phyloP scores from a whole-genome alignment of 2,113 vertebrate species.

The Caretta caretta region DNA sequence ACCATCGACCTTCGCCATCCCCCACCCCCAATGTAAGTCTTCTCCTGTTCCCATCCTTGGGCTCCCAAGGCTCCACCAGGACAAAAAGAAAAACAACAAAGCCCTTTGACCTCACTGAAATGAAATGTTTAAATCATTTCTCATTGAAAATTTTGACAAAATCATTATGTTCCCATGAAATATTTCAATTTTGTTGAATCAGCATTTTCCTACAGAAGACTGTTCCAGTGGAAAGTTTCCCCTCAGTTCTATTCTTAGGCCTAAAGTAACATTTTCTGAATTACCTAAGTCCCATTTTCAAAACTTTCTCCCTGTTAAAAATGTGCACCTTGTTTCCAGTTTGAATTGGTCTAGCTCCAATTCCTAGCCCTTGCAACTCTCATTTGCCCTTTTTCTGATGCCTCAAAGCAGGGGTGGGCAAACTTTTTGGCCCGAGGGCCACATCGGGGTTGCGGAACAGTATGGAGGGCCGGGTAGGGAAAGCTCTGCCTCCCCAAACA shows the following conservation, averaged over 20 bases:
- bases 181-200: background rate
- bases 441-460: too few relatives aligned
- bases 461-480: too few relatives aligned
- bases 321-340: background rate
- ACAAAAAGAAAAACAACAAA: background rate
- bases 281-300: background rate
- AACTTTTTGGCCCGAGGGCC: too few relatives aligned
- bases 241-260: background rate
- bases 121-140: background rate
- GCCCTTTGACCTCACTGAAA: background rate
- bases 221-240: background rate
- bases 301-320: background rate
- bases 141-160: background rate
- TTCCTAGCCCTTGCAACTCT: background rate
- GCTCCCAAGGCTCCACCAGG: background rate
- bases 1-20: background rate
- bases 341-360: background rate
- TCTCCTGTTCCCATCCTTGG: background rate
- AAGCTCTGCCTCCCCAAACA: too few relatives aligned
- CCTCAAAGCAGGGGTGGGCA: background rate
- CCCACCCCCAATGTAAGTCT: background rate
- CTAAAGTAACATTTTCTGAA: background rate
- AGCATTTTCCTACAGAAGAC: background rate
- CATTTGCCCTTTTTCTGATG: background rate
- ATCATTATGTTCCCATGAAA: background rate